Evolutionary conservation across 2,797 vertebrate species (phyloP).

Genomic region (Ciconia nigra): DNA sequence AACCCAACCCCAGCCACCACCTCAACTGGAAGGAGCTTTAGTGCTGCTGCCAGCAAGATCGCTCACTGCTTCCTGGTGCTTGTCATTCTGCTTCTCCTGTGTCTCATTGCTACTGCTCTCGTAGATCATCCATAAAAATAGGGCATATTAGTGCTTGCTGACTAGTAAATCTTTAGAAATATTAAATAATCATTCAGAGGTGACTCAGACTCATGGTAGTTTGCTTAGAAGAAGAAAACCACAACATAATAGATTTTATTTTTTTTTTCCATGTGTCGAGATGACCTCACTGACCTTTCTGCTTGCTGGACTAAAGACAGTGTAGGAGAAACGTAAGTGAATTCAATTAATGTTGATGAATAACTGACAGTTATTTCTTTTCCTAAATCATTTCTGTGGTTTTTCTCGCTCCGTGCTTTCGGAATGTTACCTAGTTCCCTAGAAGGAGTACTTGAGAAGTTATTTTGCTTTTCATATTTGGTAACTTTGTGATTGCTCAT

Average conservation of each 20-base stretch:
- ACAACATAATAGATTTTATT: not conserved
- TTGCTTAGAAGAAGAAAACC: not conserved
- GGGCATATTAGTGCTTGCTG: not conserved
- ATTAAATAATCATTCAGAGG: not conserved
- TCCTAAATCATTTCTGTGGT: not conserved
- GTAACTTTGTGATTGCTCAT: not conserved
- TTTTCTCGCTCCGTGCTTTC: not conserved
- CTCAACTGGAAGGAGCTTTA: not conserved
- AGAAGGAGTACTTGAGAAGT: not conserved
- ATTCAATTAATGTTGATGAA: not conserved
- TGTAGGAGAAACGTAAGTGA: not conserved
- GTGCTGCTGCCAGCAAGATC: accelerated
- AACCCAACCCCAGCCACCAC: too few relatives aligned
- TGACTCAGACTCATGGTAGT: not conserved
- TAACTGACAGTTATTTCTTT: not conserved
- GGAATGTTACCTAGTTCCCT: not conserved
- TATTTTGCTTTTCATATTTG: not conserved
- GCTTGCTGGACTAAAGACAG: not conserved
- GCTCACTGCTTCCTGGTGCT: not conserved
- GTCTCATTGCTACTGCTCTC: not conserved
- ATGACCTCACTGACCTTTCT: not conserved
- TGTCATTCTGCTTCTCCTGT: not conserved
- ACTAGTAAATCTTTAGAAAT: not conserved
- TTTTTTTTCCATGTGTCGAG: not conserved
- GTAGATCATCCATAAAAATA: not conserved